A percentile compares a stretch with the other conserved stretches of the same genome.
phyloP scores from a whole-genome alignment of 2,113 vertebrate species.

The Pluvianellus socialis region DNA sequence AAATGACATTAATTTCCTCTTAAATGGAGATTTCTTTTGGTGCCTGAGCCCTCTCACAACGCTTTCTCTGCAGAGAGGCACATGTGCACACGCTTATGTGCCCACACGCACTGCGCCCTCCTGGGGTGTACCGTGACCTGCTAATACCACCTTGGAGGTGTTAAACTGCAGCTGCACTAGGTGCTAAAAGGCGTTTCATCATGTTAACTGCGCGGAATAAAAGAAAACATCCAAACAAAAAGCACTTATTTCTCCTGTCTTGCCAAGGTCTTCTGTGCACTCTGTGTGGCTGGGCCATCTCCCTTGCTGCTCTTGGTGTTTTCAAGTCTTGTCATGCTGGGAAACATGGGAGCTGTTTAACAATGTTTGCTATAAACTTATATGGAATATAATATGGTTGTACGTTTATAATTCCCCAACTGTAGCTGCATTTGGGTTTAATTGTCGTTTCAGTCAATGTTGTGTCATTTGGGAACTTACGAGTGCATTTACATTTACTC shows the following conservation, averaged over 20 bases:
- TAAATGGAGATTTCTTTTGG: background rate
- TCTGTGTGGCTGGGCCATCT: background rate
- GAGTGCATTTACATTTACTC: background rate
- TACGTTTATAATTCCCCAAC: background rate
- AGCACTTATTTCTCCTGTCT: conserved; percentile 1
- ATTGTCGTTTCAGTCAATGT: background rate
- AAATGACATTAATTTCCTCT: background rate
- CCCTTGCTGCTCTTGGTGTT: background rate
- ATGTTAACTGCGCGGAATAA: background rate
- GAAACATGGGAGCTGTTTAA: background rate
- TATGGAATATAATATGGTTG: background rate
- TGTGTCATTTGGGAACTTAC: background rate
- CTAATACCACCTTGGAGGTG: conserved; percentile 14
- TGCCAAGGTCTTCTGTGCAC: background rate
- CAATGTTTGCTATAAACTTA: background rate
- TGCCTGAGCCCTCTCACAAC: background rate
- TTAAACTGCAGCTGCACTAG: conserved; percentile 16
- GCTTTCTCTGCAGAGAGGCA: background rate
- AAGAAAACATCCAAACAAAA: background rate
- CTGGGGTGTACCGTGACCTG: background rate
- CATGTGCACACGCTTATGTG: background rate
- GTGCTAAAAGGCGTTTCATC: conserved; percentile 58
- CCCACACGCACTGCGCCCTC: background rate
- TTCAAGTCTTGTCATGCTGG: background rate
- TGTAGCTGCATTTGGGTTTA: background rate